Conservation (phyloP, 2,113 vertebrate genomes). For the Oxyruncus cristatus region DNA sequence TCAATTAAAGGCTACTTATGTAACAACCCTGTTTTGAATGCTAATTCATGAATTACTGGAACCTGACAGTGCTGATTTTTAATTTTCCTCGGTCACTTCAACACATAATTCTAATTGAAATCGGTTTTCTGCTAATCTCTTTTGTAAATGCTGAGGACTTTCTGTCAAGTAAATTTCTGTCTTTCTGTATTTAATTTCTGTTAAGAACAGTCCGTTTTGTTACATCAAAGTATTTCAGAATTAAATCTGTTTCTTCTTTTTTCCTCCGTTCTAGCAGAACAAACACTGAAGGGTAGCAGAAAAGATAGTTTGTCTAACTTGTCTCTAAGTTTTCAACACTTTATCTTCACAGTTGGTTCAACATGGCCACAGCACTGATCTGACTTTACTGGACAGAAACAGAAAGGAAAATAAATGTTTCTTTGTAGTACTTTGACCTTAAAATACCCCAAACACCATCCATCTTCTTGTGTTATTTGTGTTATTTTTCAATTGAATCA, state of each 20-base stretch:
- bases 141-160: constrained; percentile 1
- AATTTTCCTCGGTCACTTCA: constrained; percentile 19
- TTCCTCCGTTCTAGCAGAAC: not conserved
- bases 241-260: not conserved
- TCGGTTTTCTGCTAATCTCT: not conserved
- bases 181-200: constrained; percentile 15
- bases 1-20: constrained; percentile 49
- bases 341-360: constrained; percentile 47
- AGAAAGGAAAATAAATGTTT: constrained; percentile 44
- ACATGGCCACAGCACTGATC: not conserved
- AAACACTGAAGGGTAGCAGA: not conserved
- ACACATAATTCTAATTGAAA: constrained; percentile 27
- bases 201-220: constrained; percentile 4
- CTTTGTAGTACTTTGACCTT: constrained; percentile 43
- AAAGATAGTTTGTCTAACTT: constrained; percentile 48
- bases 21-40: constrained; percentile 48
- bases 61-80: not conserved
- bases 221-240: not conserved
- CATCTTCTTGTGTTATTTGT: constrained; percentile 52
- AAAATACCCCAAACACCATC: constrained; percentile 47
- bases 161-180: not conserved
- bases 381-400: not conserved
- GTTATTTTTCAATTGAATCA: constrained; percentile 61
- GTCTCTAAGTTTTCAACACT: constrained; percentile 41
- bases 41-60: constrained; percentile 35